Evolutionary conservation across 2,797 vertebrate genomes (phyloP).

Genomic region (Eospalax fontanierii): DNA sequence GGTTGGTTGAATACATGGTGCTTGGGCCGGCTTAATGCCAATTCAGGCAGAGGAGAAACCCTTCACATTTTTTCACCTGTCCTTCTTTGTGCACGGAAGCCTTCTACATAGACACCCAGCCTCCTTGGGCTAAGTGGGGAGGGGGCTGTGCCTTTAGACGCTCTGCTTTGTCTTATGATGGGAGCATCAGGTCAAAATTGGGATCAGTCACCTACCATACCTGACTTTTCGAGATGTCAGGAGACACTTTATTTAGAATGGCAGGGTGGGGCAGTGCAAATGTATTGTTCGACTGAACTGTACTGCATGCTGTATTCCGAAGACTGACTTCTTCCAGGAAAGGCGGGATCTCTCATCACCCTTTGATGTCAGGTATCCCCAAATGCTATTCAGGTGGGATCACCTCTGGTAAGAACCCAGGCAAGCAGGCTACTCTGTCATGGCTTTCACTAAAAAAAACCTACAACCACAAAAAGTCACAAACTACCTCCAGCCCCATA

Average conservation of each 20-base stretch:
- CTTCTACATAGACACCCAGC: background rate
- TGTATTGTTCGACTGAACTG: too few species aligned
- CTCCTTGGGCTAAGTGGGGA: background rate
- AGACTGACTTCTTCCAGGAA: background rate
- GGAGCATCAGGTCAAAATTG: background rate
- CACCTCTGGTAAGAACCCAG: too few species aligned
- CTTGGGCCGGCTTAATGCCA: background rate
- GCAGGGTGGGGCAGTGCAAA: background rate
- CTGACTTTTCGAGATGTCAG: background rate
- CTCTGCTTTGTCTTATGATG: background rate
- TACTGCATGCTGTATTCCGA: fast-evolving
- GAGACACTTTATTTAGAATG: background rate
- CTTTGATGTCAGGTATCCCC: background rate
- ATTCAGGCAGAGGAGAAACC: background rate
- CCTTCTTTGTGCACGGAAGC: background rate
- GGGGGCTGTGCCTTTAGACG: background rate
- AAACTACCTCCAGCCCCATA: too few species aligned
- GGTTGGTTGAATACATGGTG: background rate
- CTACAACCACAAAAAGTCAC: background rate
- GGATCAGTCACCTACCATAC: fast-evolving
- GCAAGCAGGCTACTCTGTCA: background rate
- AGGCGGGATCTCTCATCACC: background rate
- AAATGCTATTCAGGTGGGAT: background rate
- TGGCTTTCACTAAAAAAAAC: background rate
- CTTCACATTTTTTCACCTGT: background rate